A percentile compares a stretch with the other conserved stretches of the same genome.
phyloP scores from a whole-genome alignment of 2,113 vertebrate species.

The Callospermophilus lateralis region DNA sequence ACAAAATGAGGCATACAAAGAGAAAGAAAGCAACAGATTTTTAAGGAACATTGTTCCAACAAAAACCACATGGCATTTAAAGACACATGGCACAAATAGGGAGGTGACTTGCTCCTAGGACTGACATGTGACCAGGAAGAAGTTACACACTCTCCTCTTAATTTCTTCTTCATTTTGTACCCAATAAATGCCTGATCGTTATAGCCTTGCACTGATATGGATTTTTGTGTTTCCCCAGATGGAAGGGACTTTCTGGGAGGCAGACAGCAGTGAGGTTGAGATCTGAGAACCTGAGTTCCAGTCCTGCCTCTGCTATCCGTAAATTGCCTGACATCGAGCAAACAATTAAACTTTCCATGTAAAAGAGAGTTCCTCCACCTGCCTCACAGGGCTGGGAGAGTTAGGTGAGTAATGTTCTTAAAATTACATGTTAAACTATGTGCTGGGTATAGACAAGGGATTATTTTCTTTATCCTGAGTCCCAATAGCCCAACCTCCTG shows the following conservation, averaged over 20 bases:
- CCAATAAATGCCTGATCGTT: neutral
- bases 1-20: neutral
- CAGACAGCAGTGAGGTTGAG: neutral
- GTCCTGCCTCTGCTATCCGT: neutral
- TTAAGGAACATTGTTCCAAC: neutral
- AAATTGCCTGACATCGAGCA: neutral
- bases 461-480: neutral
- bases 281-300: neutral
- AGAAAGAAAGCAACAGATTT: neutral
- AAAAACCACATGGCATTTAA: neutral
- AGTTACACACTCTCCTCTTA: neutral
- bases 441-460: neutral
- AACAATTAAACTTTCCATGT: neutral
- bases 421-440: neutral
- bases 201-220: neutral
- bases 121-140: conserved; percentile 11
- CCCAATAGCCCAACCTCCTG: neutral
- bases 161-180: neutral
- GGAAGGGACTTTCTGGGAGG: neutral
- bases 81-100: neutral
- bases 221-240: neutral
- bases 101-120: neutral
- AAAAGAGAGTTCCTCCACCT: neutral
- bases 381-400: neutral
- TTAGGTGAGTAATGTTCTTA: conserved; percentile 25